phyloP scores from a whole-genome alignment of 2,888 invertebrate genomes.

The Camptogramma bilineatum region DNA sequence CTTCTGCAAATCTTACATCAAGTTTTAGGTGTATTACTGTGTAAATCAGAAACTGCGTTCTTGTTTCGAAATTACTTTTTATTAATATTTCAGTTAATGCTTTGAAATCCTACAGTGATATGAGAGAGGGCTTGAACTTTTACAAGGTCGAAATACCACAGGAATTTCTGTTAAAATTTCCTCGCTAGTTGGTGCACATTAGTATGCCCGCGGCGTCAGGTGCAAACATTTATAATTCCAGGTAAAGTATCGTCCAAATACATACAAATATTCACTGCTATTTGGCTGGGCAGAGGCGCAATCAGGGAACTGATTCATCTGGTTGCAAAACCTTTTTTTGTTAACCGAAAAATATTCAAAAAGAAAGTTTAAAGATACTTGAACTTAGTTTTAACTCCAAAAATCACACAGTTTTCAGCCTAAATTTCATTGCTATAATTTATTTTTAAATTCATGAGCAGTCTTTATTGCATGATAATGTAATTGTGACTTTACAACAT shows the following conservation, averaged over 20 bases:
- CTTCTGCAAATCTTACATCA: background rate
- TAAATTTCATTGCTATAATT: no score
- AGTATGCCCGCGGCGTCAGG: conserved; percentile 40
- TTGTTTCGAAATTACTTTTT: background rate
- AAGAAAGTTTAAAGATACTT: no score
- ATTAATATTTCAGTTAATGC: background rate
- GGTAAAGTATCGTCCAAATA: conserved; percentile 49
- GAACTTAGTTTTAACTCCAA: no score
- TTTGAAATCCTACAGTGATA: background rate
- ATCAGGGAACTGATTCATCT: conserved; percentile 8
- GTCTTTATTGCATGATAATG: no score
- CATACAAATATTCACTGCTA: conserved; percentile 47
- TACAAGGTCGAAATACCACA: conserved; percentile 15
- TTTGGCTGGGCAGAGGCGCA: conserved; percentile 35
- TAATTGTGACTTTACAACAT: no score
- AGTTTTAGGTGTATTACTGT: background rate
- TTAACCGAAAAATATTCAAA: background rate
- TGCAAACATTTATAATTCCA: conserved; percentile 50
- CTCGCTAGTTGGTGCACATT: conserved; percentile 36
- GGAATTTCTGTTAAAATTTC: conserved; percentile 34
- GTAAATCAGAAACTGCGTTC: background rate
- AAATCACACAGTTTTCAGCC: no score
- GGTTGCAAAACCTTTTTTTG: background rate
- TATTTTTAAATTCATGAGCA: no score
- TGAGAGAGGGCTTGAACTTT: background rate